Evolutionary conservation across 2,113 vertebrate genomes (phyloP).

Genomic region (Lagopus leucura): DNA sequence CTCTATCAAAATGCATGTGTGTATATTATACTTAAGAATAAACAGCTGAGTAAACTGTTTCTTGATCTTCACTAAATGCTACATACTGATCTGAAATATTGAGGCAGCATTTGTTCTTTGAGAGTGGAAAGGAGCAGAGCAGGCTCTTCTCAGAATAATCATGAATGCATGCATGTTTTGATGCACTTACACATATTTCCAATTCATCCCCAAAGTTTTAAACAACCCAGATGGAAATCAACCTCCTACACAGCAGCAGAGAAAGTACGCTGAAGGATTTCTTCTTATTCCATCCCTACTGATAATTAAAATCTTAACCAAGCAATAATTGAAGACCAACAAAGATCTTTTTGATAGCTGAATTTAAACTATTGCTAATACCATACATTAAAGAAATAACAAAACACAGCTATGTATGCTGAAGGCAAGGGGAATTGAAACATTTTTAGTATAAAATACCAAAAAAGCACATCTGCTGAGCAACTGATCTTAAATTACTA

Average conservation of each 20-base stretch:
- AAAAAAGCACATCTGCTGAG: slow-evolving; percentile 65
- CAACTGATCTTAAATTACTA: slow-evolving; percentile 61
- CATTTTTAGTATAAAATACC: slow-evolving; percentile 50
- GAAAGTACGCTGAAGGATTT: neutral
- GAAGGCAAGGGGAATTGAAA: slow-evolving; percentile 38
- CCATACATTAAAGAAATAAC: slow-evolving; percentile 27
- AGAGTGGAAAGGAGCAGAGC: slow-evolving; percentile 15
- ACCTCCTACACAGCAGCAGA: neutral
- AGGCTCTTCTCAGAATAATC: slow-evolving; percentile 14
- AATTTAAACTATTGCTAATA: slow-evolving; percentile 56
- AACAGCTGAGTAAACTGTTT: slow-evolving; percentile 40
- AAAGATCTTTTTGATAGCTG: slow-evolving; percentile 45
- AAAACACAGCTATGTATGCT: slow-evolving; percentile 14
- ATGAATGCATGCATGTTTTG: neutral
- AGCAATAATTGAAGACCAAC: slow-evolving; percentile 37
- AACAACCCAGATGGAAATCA: neutral
- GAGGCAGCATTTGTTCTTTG: slow-evolving; percentile 10
- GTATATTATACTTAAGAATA: neutral
- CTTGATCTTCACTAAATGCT: neutral
- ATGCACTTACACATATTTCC: neutral
- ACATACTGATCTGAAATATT: slow-evolving; percentile 50
- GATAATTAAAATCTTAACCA: slow-evolving; percentile 42
- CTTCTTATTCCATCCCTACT: neutral
- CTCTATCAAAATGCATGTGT: slow-evolving; percentile 23
- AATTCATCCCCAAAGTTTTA: neutral